Percentiles rank a stretch among this genome's conserved stretches.
These are phyloP conservation scores for Zoanthus sociatus DNA, from an alignment of 92 coral and sea anemone species.

Conservation along the genomic window DNA sequence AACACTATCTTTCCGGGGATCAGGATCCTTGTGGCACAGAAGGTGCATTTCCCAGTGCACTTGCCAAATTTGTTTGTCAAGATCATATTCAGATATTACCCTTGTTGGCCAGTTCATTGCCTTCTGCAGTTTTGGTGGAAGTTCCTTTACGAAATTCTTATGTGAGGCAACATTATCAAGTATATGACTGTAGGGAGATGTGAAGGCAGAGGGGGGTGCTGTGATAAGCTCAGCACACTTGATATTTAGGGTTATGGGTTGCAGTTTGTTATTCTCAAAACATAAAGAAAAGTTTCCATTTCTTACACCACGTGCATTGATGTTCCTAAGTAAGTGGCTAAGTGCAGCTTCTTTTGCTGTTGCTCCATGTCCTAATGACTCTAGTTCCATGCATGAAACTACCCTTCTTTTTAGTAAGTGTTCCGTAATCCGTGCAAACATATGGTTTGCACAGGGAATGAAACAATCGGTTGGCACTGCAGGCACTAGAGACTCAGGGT, in stretches of 20 bases:
- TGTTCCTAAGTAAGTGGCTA: neutral
- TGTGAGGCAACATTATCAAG: constrained; percentile 55
- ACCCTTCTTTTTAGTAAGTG: neutral
- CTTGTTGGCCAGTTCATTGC: constrained; percentile 44
- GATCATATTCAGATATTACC: constrained; percentile 52
- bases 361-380: neutral
- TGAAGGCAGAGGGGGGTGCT: neutral
- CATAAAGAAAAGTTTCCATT: neutral
- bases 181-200: constrained; percentile 15
- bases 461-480: constrained; percentile 35
- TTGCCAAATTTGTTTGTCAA: constrained; percentile 43
- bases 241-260: neutral
- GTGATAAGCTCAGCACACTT: neutral
- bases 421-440: constrained; percentile 51
- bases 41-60: constrained; percentile 39
- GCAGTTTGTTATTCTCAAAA: neutral
- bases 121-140: constrained; percentile 32
- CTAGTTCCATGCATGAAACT: too few relatives aligned
- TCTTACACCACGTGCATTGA: neutral
- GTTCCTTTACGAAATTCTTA: constrained; percentile 2
- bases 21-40: constrained; percentile 43
- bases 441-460: constrained; percentile 52
- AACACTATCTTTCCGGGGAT: constrained; percentile 31
- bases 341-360: neutral
- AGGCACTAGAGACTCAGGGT: constrained; percentile 43